Base-by-base conservation (phyloP, 2,888 invertebrate species). In the Eristalis tenax region DNA sequence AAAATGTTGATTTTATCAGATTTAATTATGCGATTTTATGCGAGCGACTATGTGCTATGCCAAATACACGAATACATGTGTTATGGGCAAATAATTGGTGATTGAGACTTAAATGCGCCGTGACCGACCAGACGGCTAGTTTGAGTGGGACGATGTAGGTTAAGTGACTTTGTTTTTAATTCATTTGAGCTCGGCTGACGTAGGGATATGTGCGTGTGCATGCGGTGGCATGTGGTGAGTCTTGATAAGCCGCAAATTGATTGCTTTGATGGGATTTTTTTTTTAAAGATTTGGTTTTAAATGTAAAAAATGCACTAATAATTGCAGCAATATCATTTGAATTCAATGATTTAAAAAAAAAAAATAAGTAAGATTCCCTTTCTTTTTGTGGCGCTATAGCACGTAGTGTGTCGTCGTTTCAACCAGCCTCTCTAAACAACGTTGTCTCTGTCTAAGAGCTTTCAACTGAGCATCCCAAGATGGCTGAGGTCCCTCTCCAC, bases 1-100 rank as follows among this genome's bases (percentile, higher is more conserved):
- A 91, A 91, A 92, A 90, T 91, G 91, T 91, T 91, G 91, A 91
- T 92, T 91, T 91, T 92, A 91, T 92, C 91, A 90, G 89, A 91
- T 92, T 92, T 90, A 88, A 89, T 90, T 91, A 91, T 90, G 91
- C 90, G 90, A 91, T 90, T 90, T 89, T 75, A 89, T 57, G 69
- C 43, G 64, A 13, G 50, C 56, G 32, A 32, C 32, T 32, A 38
- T 74, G 61, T 38, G 23, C 35, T 63, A 10, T 68, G 35, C 23
- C 18, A 50, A 26, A 22, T 56, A 28, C 4, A 18, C n/a, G 50
- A 10, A 15, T 56, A 28, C 38, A 38, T 65, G 64, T 57, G 8
- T 56, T 71, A 59, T 65, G 28, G 56, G 2, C 13, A 43, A 65
- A 59, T 79, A 79, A 79, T 79, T 71, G 65, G 28, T 65, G 70